Conservation (phyloP, 2,888 invertebrate genomes). For the Heliconius erato region DNA sequence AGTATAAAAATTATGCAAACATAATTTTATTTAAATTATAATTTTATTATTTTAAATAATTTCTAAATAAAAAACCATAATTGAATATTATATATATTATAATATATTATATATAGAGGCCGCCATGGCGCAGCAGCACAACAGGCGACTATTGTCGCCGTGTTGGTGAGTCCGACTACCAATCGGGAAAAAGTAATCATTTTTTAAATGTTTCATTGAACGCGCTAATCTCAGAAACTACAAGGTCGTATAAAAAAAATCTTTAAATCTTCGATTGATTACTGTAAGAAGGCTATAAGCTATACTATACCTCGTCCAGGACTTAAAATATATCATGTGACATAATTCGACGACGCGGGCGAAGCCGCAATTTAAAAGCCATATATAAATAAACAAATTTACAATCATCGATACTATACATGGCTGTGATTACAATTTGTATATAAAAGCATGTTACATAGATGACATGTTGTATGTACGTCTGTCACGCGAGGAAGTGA, state of each 20-base stretch:
- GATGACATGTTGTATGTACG: conserved; percentile 14
- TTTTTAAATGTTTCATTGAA: no score
- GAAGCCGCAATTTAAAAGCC: neutral
- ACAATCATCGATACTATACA: neutral
- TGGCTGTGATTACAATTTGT: conserved; percentile 1
- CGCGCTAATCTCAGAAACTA: no score
- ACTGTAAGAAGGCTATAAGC: no score
- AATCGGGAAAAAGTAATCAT: no score
- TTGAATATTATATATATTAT: no score
- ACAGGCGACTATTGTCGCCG: no score
- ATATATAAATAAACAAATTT: neutral
- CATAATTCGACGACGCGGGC: neutral
- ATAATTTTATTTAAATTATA: neutral
- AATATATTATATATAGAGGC: neutral
- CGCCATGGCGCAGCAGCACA: no score
- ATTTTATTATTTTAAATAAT: neutral
- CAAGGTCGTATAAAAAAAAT: no score
- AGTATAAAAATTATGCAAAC: neutral
- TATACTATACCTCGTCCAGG: neutral
- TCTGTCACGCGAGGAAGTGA: conserved; percentile 40
- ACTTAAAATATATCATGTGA: neutral
- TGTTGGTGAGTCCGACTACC: no score
- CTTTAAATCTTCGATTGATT: no score
- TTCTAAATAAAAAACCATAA: neutral
- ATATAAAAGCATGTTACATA: conserved; percentile 22